Evolutionary conservation across 2,113 vertebrate species (phyloP).

Genomic region (Procavia capensis): DNA sequence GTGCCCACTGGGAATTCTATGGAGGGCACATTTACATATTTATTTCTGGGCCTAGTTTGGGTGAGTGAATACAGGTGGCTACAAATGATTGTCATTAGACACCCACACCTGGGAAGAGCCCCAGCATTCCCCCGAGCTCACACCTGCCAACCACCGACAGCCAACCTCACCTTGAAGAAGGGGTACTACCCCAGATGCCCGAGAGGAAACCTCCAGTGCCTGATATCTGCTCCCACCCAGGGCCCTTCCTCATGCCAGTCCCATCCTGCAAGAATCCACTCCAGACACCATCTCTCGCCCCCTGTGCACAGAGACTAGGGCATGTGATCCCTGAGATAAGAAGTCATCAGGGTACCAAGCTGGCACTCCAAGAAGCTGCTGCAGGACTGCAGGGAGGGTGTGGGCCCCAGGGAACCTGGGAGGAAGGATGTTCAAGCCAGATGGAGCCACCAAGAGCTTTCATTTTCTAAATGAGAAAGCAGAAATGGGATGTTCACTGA

Average conservation of each 20-base stretch:
- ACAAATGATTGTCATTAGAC: too few relatives aligned
- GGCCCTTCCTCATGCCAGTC: neutral
- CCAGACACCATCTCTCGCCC: neutral
- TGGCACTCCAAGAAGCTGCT: neutral
- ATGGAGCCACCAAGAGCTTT: neutral
- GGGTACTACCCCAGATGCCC: rapidly evolving
- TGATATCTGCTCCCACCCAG: neutral
- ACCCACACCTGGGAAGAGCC: neutral
- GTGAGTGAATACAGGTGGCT: neutral
- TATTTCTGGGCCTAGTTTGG: neutral
- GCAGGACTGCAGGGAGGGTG: neutral
- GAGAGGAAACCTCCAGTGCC: neutral
- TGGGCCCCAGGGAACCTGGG: rapidly evolving
- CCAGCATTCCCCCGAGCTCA: neutral
- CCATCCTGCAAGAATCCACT: neutral
- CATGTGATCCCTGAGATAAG: neutral
- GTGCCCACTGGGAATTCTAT: rapidly evolving
- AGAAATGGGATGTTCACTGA: neutral
- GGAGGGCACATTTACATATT: too few relatives aligned
- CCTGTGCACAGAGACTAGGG: neutral
- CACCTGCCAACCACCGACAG: neutral
- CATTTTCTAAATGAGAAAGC: neutral
- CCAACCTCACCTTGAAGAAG: neutral
- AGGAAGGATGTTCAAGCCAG: neutral
- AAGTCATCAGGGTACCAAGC: neutral